phyloP scores from a whole-genome alignment of 2,888 invertebrate genomes.

The Sthenelais limicola region DNA sequence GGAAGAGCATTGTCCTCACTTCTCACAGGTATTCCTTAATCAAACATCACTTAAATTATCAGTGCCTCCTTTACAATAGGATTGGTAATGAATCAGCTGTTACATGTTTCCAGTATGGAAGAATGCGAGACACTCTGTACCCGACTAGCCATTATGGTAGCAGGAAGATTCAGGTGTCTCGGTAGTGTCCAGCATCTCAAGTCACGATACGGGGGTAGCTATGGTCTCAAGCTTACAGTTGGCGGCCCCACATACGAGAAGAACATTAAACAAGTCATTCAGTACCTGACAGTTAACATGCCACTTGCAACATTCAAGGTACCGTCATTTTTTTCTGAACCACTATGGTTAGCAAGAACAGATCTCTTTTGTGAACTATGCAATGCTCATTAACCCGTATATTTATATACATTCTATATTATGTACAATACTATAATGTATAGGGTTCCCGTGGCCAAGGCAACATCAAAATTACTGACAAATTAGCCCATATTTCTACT shows the following conservation, averaged over 20 bases:
- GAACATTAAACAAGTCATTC: constrained; percentile 27
- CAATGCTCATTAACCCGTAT: neutral
- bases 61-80: too few species aligned
- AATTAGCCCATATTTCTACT: neutral
- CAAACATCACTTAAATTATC: too few species aligned
- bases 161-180: constrained; percentile 38
- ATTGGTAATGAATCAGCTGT: neutral
- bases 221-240: constrained; percentile 33
- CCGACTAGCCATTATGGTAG: constrained; percentile 43
- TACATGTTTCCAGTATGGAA: constrained; percentile 39
- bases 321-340: neutral
- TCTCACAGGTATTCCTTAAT: constrained; percentile 37
- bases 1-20: constrained; percentile 40
- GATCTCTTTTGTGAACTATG: neutral
- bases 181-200: constrained; percentile 44
- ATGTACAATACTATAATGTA: neutral
- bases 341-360: neutral
- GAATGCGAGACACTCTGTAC: constrained; percentile 44
- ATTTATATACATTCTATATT: neutral
- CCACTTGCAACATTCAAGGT: constrained; percentile 40
- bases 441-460: neutral
- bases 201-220: constrained; percentile 39
- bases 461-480: neutral
- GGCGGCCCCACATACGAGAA: constrained; percentile 27
- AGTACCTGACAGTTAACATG: constrained; percentile 21